A percentile compares a stretch with the other conserved stretches of the same genome.
Evolutionary conservation across 2,113 vertebrate genomes (phyloP).

Genomic region (Macquaria ambigua): DNA sequence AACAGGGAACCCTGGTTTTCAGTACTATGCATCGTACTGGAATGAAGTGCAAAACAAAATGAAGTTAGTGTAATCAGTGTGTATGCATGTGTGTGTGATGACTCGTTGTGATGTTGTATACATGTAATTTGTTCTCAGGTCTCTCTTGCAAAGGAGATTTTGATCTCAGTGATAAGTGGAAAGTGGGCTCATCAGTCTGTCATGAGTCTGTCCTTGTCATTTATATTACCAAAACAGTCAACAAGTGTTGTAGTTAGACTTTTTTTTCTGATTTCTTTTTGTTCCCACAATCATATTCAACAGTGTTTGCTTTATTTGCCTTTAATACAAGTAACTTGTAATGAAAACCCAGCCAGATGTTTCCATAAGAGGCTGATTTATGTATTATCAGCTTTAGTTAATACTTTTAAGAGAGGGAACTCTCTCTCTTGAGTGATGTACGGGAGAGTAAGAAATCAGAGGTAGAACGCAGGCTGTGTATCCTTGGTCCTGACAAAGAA

Average conservation of each 20-base stretch:
- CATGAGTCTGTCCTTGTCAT: background rate
- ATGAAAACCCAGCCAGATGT: slow-evolving; percentile 16
- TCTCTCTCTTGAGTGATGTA: slow-evolving; percentile 15
- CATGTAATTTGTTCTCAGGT: background rate
- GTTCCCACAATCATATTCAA: background rate
- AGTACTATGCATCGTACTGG: background rate
- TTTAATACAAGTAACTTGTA: background rate
- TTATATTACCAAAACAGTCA: slow-evolving; percentile 12
- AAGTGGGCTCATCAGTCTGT: background rate
- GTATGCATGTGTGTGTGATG: no score
- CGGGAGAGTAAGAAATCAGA: slow-evolving; percentile 12
- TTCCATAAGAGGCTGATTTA: slow-evolving; percentile 20
- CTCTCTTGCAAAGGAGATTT: background rate
- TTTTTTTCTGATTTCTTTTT: slow-evolving; percentile 5
- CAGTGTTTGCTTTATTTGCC: background rate
- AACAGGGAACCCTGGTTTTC: background rate
- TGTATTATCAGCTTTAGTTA: slow-evolving; percentile 8
- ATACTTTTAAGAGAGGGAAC: slow-evolving; percentile 7
- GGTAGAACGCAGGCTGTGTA: slow-evolving; percentile 41
- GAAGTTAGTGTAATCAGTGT: background rate
- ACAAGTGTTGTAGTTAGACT: slow-evolving; percentile 18
- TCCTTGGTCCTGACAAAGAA: slow-evolving; percentile 65
- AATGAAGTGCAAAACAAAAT: background rate
- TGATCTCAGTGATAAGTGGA: background rate
- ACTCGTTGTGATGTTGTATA: background rate